Percentiles rank a stretch among this genome's conserved stretches.
phyloP scores from a whole-genome alignment of 2,797 vertebrate species.

The Eospalax fontanierii region DNA sequence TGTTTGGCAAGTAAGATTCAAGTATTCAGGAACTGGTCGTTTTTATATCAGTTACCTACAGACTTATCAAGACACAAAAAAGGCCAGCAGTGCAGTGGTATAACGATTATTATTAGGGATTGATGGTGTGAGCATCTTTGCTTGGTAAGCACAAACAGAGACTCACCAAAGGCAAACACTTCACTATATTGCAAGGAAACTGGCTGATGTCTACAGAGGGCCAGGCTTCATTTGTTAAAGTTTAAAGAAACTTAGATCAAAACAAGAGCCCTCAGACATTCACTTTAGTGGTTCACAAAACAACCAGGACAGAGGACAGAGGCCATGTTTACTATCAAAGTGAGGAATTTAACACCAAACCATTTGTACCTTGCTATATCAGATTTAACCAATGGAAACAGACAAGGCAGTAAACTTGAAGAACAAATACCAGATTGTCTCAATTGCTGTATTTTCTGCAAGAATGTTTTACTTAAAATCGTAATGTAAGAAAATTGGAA shows the following conservation, averaged over 20 bases:
- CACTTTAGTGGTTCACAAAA: constrained; percentile 14
- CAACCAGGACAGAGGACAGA: too few relatives aligned
- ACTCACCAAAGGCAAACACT: neutral
- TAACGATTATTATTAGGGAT: neutral
- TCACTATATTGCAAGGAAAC: constrained; percentile 43
- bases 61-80: neutral
- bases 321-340: neutral
- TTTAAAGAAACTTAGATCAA: constrained; percentile 42
- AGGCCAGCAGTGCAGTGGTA: neutral
- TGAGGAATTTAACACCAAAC: constrained; percentile 22
- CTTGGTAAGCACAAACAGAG: neutral
- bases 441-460: constrained; percentile 20
- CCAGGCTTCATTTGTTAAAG: constrained; percentile 21
- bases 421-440: neutral
- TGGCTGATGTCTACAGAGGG: neutral
- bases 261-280: neutral
- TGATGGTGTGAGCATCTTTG: neutral
- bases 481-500: constrained; percentile 14
- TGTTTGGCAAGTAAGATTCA: constrained; percentile 30
- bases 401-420: constrained; percentile 39
- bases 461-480: constrained; percentile 28
- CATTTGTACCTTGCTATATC: constrained; percentile 17
- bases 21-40: neutral
- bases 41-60: constrained; percentile 3
- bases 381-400: constrained; percentile 16